Evolutionary conservation across 1,140 invertebrate species (phyloP), one percentile per base, ranked within the genome.

Genomic region (Pentalonia nigronervosa): DNA sequence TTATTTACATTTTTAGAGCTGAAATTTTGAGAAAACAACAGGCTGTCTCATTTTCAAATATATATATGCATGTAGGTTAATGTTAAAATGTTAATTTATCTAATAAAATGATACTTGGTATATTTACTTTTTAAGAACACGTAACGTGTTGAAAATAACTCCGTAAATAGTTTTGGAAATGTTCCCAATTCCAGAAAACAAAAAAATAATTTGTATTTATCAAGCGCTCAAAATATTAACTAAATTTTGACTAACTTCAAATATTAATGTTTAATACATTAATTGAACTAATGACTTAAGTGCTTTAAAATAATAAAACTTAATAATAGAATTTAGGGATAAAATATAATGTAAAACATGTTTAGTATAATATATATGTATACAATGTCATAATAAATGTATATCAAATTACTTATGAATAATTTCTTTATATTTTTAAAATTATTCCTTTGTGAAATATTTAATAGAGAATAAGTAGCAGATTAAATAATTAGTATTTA

Each of bases 151-250:
- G 14, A 60, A 90, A 90, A 60, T 60, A 90, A 45, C 53, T 30
- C 1, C 20, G 36, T 14, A 20, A 90, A 53, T 89, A 83, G 34
- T 81, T 48, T 91, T 91, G 56, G 90, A 83, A 81, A 48, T 34
- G 90, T 91, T 91, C 90, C 90, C 90, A 91, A 91, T 91, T 91
- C 90, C 90, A 81, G 90, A 36, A 91, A 81, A 91, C 41, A 76
- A 81, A 91, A 60, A 91, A 91, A 91, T 34, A 48, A 83, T 67
- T 90, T 9, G 41, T 89, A 60, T 17, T 90, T 60, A 45, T 45
- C 7, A 17, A 67, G 2, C 34, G 34, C 21, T 30, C 25, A 60
- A 45, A 60, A 90, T 41, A 56, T 25, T 60, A 45, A 60, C 4
- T 60, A 23, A 60, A 45, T 60, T 8, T 56, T 53, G 36, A 56